phyloP scores from a whole-genome alignment of 2,888 invertebrate genomes.

The Spilarctia lutea region DNA sequence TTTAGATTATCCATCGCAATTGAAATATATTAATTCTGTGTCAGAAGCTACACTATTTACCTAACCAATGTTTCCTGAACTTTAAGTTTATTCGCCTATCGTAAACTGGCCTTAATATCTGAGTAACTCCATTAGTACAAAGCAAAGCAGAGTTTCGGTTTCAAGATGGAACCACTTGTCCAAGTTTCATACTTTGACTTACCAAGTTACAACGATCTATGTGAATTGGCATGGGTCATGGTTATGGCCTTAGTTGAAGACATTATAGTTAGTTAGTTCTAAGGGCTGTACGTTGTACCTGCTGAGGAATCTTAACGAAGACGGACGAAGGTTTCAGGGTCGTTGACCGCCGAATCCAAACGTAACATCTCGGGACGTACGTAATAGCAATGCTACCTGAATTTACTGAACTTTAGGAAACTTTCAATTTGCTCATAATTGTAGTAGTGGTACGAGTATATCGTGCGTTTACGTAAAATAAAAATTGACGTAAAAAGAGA shows the following conservation, averaged over 20 bases:
- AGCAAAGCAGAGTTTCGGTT: constrained; percentile 44
- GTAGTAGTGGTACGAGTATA: constrained; percentile 24
- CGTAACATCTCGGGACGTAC: constrained; percentile 23
- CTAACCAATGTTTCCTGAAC: constrained; percentile 20
- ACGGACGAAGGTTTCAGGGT: constrained; percentile 21
- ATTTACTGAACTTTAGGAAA: constrained; percentile 14
- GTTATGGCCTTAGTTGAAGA: constrained; percentile 31
- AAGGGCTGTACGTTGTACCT: constrained; percentile 21
- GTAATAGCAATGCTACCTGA: constrained; percentile 24
- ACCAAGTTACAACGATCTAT: constrained; percentile 44
- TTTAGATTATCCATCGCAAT: neutral
- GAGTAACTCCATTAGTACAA: constrained; percentile 42
- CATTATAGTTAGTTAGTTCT: constrained; percentile 39
- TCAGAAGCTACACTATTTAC: neutral
- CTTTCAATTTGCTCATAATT: constrained; percentile 21
- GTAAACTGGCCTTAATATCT: constrained; percentile 33
- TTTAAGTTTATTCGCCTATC: constrained; percentile 21
- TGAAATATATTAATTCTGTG: neutral
- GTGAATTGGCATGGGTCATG: constrained; percentile 42
- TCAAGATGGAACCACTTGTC: constrained; percentile 48
- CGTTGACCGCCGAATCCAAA: constrained; percentile 23
- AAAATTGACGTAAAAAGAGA: neutral
- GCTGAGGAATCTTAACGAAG: constrained; percentile 28
- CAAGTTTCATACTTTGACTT: constrained; percentile 55
- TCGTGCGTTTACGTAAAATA: constrained; percentile 17